These are phyloP conservation scores for Catostylus mosaicus DNA, from an alignment of 30 jellyfish, hydroid and myxozoan species.

Conservation along the genomic window DNA sequence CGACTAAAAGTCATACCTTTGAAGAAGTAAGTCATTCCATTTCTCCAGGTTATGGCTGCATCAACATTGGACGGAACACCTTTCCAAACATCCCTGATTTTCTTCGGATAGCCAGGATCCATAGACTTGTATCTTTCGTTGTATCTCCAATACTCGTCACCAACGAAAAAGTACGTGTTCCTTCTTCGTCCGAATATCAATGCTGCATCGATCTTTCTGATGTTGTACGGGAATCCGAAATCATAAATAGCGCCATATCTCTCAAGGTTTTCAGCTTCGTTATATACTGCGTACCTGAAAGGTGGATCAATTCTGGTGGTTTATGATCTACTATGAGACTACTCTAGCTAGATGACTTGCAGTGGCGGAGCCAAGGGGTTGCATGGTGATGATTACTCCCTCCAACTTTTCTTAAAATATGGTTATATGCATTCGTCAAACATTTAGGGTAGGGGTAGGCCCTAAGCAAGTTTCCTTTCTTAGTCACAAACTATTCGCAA, in stretches of 20 bases:
- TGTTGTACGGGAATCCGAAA: constrained; percentile 62
- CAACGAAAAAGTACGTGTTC: constrained; percentile 77
- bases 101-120: constrained; percentile 80
- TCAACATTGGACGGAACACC: constrained; percentile 76
- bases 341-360: no score
- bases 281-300: constrained; percentile 34
- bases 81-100: constrained; percentile 69
- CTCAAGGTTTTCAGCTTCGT: constrained; percentile 8
- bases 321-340: no score
- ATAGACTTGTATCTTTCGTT: constrained; percentile 32
- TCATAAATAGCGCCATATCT: constrained; percentile 48
- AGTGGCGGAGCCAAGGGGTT: no score
- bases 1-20: constrained; percentile 78
- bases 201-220: constrained; percentile 86
- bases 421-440: no score
- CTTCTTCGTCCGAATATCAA: constrained; percentile 63
- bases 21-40: constrained; percentile 67
- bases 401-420: no score
- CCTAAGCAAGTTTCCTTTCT: no score
- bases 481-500: no score
- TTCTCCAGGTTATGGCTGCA: constrained; percentile 82
- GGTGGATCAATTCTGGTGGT: background rate
- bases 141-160: constrained; percentile 71
- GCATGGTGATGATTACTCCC: no score
- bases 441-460: no score